Percentiles rank a stretch among this genome's conserved stretches.
phyloP scores from a whole-genome alignment of 2,888 invertebrate genomes.

The Drosophila pseudotalamancana region DNA sequence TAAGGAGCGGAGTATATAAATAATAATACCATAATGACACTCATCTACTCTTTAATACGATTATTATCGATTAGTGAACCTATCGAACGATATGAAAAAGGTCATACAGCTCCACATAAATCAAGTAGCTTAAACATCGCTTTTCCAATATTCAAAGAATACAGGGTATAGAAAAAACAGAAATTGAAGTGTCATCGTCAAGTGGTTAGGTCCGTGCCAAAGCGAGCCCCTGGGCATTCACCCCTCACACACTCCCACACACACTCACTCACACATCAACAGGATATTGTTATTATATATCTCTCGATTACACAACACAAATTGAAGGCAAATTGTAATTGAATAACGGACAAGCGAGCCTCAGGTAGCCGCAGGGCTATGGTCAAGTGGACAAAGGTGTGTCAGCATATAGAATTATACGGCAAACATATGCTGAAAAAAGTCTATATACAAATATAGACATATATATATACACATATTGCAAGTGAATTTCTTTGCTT shows the following conservation, averaged over 20 bases:
- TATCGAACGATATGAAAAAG: no score
- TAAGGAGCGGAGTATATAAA: no score
- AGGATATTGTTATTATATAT: conserved; percentile 38
- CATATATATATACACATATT: not conserved
- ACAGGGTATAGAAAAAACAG: conserved; percentile 8
- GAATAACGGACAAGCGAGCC: conserved; percentile 47
- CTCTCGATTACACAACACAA: conserved; percentile 35
- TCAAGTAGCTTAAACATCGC: no score
- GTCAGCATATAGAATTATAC: conserved; percentile 15
- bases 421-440: conserved; percentile 7
- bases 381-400: conserved; percentile 11
- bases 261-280: conserved; percentile 6
- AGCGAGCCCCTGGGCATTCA: conserved; percentile 44
- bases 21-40: no score
- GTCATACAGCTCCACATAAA: no score
- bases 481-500: conserved; percentile 22
- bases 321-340: conserved; percentile 56
- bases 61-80: no score
- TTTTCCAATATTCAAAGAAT: not conserved
- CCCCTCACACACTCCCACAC: conserved; percentile 8
- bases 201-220: conserved; percentile 62
- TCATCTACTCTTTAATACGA: no score
- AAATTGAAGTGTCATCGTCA: conserved; percentile 61
- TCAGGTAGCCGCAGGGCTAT: not conserved
- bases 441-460: not conserved